Conservation (phyloP, 2,113 vertebrate genomes). For the Sylvia atricapilla region DNA sequence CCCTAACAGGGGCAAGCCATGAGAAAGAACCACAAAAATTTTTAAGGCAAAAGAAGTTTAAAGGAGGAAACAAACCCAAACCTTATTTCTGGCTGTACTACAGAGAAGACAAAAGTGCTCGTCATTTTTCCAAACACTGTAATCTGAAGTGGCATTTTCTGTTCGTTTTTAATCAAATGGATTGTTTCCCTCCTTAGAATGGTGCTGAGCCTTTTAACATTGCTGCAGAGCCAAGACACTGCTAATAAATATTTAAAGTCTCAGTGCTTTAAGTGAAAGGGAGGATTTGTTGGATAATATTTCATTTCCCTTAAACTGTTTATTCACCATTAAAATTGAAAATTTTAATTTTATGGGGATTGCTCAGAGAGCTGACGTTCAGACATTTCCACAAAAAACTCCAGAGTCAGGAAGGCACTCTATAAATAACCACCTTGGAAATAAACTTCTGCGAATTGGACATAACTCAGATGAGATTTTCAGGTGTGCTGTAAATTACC, state of each 20-base stretch:
- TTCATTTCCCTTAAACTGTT: conserved; percentile 35
- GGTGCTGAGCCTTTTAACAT: neutral
- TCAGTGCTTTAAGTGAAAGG: conserved; percentile 15
- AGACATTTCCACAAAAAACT: neutral
- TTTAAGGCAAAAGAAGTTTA: neutral
- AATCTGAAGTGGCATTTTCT: neutral
- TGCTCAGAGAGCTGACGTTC: neutral
- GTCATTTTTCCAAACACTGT: neutral
- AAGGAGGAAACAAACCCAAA: neutral
- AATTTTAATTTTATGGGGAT: conserved; percentile 32
- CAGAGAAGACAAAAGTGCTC: neutral
- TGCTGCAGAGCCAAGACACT: neutral
- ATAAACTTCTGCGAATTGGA: conserved; percentile 24
- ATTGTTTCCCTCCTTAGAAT: neutral
- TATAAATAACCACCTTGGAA: conserved; percentile 35
- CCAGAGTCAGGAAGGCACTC: neutral
- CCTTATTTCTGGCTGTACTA: neutral
- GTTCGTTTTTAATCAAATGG: neutral
- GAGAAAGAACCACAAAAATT: neutral
- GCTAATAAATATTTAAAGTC: conserved; percentile 44
- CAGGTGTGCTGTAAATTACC: neutral
- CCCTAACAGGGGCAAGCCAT: neutral
- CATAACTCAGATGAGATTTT: conserved; percentile 32
- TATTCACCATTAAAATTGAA: conserved; percentile 37
- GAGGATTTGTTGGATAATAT: conserved; percentile 36